These are phyloP conservation scores for Aphaenogaster rudis DNA, from an alignment of 1,140 invertebrate genomes.

Conservation along the genomic window DNA sequence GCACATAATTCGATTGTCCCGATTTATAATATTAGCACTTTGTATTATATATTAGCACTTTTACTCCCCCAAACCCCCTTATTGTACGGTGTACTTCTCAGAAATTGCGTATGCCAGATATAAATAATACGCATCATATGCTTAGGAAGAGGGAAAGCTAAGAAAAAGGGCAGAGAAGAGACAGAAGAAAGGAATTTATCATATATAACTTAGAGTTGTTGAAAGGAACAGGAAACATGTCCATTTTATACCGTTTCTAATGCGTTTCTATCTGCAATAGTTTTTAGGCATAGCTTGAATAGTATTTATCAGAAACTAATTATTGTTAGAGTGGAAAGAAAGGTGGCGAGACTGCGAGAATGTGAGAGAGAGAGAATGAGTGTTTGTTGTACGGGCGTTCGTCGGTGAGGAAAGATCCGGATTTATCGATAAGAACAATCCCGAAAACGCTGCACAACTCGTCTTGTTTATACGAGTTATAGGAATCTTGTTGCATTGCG, in stretches of 20 bases:
- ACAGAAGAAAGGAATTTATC: conserved; percentile 58
- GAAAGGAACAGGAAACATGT: conserved; percentile 71
- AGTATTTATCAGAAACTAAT: conserved; percentile 83
- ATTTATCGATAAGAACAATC: neutral
- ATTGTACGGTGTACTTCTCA: conserved; percentile 78
- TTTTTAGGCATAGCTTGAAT: conserved; percentile 82
- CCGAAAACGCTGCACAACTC: conserved; percentile 1
- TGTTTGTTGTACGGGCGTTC: neutral
- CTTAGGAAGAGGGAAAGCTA: conserved; percentile 65
- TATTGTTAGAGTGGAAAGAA: conserved; percentile 63
- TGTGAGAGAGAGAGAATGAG: conserved; percentile 12
- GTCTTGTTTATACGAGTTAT: conserved; percentile 8
- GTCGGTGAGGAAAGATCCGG: neutral
- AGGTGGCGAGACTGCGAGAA: conserved; percentile 11
- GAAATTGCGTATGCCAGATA: conserved; percentile 69
- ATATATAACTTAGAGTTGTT: conserved; percentile 61
- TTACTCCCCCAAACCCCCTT: conserved; percentile 64
- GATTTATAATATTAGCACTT: conserved; percentile 73
- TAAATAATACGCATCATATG: conserved; percentile 70
- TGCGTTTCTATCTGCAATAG: conserved; percentile 85
- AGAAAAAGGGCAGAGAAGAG: conserved; percentile 44
- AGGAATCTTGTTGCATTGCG: neutral
- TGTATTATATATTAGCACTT: conserved; percentile 67
- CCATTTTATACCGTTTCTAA: conserved; percentile 87
- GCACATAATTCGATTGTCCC: conserved; percentile 73